These are phyloP conservation scores for Drosophila neotestacea DNA, from an alignment of 2,888 invertebrate species.

Conservation along the genomic window DNA sequence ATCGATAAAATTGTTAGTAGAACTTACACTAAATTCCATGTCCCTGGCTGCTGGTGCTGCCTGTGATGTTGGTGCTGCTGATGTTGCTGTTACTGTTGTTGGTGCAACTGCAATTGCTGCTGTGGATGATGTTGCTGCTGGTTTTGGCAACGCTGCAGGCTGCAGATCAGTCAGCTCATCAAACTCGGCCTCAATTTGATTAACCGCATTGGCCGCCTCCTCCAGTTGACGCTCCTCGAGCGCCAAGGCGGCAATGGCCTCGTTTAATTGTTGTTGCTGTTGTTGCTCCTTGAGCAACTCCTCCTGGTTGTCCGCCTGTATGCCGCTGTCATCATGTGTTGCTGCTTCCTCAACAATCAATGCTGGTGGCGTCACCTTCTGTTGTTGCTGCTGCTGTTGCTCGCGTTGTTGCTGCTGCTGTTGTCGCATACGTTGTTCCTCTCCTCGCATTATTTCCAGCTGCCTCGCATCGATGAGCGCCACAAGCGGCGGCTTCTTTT, in stretches of 20 bases:
- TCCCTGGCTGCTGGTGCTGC: constrained; percentile 60
- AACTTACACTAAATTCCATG: constrained; percentile 85
- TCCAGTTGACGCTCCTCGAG: constrained; percentile 80
- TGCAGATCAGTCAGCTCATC: constrained; percentile 72
- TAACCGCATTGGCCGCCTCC: constrained; percentile 81
- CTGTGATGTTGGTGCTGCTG: constrained; percentile 8
- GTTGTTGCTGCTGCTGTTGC: constrained; percentile 7
- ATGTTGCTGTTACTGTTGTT: constrained; percentile 15
- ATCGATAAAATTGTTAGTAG: constrained; percentile 81
- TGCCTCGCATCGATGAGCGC: constrained; percentile 85
- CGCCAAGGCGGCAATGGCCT: constrained; percentile 80
- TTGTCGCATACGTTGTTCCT: constrained; percentile 76
- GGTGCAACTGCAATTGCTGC: neutral
- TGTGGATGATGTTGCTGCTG: constrained; percentile 6
- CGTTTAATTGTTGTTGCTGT: constrained; percentile 79
- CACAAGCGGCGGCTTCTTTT: constrained; percentile 78
- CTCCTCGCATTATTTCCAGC: constrained; percentile 86
- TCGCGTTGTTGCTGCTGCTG: constrained; percentile 31
- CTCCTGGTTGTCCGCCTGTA: constrained; percentile 90
- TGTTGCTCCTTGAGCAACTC: constrained; percentile 65
- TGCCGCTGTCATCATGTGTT: constrained; percentile 88
- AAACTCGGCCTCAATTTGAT: constrained; percentile 82
- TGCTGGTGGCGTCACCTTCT: constrained; percentile 43
- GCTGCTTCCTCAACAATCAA: constrained; percentile 83
- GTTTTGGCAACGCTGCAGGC: constrained; percentile 62